Conservation (phyloP, 2,888 invertebrate genomes). For the Gryllus longicercus region DNA sequence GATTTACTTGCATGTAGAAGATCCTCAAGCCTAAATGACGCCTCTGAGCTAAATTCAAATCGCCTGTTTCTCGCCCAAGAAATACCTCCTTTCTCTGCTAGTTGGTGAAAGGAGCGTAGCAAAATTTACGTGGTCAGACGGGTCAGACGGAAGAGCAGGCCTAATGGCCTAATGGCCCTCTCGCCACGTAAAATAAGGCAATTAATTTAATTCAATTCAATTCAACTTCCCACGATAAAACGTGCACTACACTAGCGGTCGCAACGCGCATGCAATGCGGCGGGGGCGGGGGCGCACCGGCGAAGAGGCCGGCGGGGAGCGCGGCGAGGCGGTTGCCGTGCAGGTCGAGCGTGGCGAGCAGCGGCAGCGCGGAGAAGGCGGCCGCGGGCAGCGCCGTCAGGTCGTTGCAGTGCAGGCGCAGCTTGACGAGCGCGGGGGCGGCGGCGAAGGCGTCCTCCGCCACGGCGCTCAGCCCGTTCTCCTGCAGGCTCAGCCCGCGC, state of each 20-base stretch:
- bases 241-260: not conserved
- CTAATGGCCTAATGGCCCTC: no score
- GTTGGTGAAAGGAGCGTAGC: no score
- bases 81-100: no score
- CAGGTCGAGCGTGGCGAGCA: constrained; percentile 11
- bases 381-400: not conserved
- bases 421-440: constrained; percentile 55
- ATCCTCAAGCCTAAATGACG: no score
- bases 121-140: no score
- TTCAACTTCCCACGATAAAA: no score
- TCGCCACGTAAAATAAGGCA: no score
- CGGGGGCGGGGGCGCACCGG: not conserved
- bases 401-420: constrained; percentile 48
- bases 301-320: not conserved
- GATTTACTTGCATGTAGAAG: no score
- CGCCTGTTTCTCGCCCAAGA: no score
- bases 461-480: constrained; percentile 55
- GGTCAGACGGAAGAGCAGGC: no score
- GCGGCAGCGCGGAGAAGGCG: not conserved
- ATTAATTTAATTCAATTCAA: no score
- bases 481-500: constrained; percentile 54
- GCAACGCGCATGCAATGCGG: not conserved
- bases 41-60: no score
- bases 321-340: not conserved
- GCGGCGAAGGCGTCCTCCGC: constrained; percentile 52